Evolutionary conservation across 2,113 vertebrate genomes (phyloP).

Genomic region (Rattus norvegicus): DNA sequence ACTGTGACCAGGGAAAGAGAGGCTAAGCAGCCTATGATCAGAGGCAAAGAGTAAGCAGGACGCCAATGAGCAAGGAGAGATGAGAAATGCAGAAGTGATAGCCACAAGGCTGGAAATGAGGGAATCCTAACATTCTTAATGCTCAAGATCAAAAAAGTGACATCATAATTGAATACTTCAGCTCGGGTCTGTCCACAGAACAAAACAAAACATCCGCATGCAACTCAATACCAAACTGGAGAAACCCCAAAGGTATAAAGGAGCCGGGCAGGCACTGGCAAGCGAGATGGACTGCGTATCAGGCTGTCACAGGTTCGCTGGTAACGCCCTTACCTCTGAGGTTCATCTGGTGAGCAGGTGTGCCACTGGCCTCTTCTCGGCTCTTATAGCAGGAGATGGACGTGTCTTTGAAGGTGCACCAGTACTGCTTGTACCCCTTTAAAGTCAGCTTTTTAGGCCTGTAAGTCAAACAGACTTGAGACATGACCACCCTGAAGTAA

Average conservation of each 20-base stretch:
- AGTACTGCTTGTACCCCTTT: conserved; percentile 99
- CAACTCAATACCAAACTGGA: background rate
- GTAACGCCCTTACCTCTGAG: conserved; percentile 90
- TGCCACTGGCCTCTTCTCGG: conserved; percentile 96
- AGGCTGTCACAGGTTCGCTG: background rate
- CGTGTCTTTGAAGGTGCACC: conserved; percentile 99
- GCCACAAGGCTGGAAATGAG: conserved; percentile 88
- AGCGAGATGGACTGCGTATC: background rate
- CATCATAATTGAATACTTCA: background rate
- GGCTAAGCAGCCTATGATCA: conserved; percentile 73
- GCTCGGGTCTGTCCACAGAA: background rate
- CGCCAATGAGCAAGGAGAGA: background rate
- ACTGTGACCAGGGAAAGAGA: conserved; percentile 59
- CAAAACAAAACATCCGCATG: background rate
- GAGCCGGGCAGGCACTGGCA: too few species aligned
- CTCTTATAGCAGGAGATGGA: conserved; percentile 99
- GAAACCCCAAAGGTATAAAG: background rate
- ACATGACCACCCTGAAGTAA: conserved; percentile 19
- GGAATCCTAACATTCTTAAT: conserved; percentile 42
- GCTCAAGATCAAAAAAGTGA: background rate
- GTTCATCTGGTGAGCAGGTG: conserved; percentile 97
- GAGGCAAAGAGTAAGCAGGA: conserved; percentile 71
- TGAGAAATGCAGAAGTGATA: conserved; percentile 55
- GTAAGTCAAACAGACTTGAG: conserved; percentile 52
- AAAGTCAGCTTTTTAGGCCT: conserved; percentile 99